Conservation (phyloP, 2,113 vertebrate species). For the Ptyas mucosa region DNA sequence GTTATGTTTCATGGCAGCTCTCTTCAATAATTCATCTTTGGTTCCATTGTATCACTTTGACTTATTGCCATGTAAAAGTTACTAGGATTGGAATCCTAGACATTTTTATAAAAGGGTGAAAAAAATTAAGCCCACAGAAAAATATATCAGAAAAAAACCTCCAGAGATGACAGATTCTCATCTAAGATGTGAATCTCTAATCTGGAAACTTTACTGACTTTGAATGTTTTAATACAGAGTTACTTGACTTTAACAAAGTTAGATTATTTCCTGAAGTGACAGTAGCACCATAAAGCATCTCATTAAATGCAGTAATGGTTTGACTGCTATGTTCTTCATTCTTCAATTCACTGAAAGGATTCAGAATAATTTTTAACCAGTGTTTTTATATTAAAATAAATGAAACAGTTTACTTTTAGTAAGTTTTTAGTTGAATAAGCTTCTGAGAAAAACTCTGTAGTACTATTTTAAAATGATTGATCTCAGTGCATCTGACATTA, state of each 20-base stretch:
- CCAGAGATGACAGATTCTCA: not conserved
- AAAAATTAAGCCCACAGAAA: slow-evolving; percentile 14
- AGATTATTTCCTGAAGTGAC: slow-evolving; percentile 1
- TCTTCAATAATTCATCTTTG: not conserved
- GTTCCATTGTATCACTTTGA: not conserved
- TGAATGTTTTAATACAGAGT: slow-evolving; percentile 22
- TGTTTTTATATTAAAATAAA: not conserved
- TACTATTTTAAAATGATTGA: not conserved
- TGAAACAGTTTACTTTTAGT: not conserved
- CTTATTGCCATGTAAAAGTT: not conserved
- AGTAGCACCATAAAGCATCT: not conserved
- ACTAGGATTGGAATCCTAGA: not conserved
- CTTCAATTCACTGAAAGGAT: not conserved
- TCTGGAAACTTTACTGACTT: slow-evolving; percentile 16
- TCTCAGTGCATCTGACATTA: not conserved
- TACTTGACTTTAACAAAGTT: slow-evolving; percentile 44
- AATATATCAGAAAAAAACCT: not conserved
- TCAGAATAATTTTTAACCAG: not conserved
- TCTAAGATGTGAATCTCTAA: slow-evolving; percentile 17
- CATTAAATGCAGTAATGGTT: slow-evolving; percentile 36
- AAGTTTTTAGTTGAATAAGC: not conserved
- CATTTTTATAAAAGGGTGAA: not conserved
- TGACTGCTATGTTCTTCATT: slow-evolving; percentile 13
- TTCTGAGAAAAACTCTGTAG: not conserved
- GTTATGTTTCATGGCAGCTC: slow-evolving; percentile 26